phyloP scores from a whole-genome alignment of 2,888 invertebrate genomes.

The Coelinius sp. region DNA sequence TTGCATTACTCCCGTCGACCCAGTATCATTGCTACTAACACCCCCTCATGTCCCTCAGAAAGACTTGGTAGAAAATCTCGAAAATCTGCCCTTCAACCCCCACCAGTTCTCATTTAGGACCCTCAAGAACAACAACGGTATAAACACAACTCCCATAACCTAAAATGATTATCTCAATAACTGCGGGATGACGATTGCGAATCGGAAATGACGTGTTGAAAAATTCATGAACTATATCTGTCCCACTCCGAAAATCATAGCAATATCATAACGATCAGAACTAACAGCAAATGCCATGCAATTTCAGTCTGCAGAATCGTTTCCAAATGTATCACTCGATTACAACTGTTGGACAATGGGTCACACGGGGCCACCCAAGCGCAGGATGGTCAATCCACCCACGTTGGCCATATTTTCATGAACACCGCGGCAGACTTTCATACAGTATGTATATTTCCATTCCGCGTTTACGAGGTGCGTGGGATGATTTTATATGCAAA shows the following conservation, averaged over 20 bases:
- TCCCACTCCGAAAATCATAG: neutral
- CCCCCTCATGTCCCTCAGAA: neutral
- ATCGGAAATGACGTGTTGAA: neutral
- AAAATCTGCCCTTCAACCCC: neutral
- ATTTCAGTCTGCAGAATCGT: slow-evolving; percentile 17
- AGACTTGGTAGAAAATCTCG: neutral
- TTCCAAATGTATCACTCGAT: slow-evolving; percentile 27
- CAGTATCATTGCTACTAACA: neutral
- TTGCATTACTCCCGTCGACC: slow-evolving; percentile 60
- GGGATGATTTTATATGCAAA: slow-evolving; percentile 69
- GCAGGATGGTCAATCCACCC: neutral
- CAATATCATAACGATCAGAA: slow-evolving; percentile 7
- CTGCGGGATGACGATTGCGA: neutral
- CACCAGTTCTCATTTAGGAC: slow-evolving; percentile 3
- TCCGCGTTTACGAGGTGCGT: slow-evolving; percentile 68
- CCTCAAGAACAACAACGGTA: neutral
- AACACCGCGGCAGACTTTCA: slow-evolving; percentile 59
- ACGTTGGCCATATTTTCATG: slow-evolving; percentile 58
- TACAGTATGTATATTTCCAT: slow-evolving; percentile 71
- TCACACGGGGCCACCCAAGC: slow-evolving; percentile 37
- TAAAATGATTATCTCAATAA: neutral
- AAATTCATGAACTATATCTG: slow-evolving; percentile 13
- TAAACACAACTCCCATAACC: neutral
- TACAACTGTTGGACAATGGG: slow-evolving; percentile 39
- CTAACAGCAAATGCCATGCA: slow-evolving; percentile 2